Conservation (phyloP, 37 sponge, comb jelly and placozoan genomes). For the Cladorhizidae sp. region DNA sequence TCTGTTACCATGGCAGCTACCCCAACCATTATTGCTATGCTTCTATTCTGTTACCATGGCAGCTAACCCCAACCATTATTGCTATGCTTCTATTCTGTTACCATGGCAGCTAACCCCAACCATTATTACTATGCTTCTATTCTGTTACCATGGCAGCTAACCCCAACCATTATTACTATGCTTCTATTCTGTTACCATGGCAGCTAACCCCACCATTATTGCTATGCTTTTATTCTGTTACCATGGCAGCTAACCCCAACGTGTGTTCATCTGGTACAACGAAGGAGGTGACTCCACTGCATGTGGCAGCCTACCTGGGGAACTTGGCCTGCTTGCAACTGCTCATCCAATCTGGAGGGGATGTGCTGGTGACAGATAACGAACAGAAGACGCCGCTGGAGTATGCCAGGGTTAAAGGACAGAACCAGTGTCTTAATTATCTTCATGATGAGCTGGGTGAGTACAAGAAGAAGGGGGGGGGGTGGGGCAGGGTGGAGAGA, state of each 20-base stretch:
- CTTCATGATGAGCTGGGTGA: conserved; percentile 43
- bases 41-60: too few species aligned
- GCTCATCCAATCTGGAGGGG: conserved; percentile 53
- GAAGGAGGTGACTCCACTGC: conserved; percentile 61
- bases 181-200: too few species aligned
- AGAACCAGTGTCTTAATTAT: conserved; percentile 49
- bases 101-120: too few species aligned
- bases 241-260: conserved; percentile 44
- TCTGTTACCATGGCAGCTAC: too few species aligned
- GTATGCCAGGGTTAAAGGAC: conserved; percentile 45
- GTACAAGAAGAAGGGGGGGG: not conserved
- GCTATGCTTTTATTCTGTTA: too few species aligned
- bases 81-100: too few species aligned
- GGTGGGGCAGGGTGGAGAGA: not conserved
- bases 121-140: too few species aligned
- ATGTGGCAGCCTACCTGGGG: conserved; percentile 53
- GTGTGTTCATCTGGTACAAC: conserved; percentile 17
- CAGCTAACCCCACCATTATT: too few species aligned
- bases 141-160: too few species aligned
- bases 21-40: too few species aligned
- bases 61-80: too few species aligned
- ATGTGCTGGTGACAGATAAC: conserved; percentile 26
- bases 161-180: too few species aligned
- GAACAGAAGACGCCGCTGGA: conserved; percentile 44
- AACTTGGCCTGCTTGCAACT: conserved; percentile 61